These are phyloP conservation scores for Linnaemya vulpina DNA, from an alignment of 2,888 invertebrate genomes.

Conservation along the genomic window DNA sequence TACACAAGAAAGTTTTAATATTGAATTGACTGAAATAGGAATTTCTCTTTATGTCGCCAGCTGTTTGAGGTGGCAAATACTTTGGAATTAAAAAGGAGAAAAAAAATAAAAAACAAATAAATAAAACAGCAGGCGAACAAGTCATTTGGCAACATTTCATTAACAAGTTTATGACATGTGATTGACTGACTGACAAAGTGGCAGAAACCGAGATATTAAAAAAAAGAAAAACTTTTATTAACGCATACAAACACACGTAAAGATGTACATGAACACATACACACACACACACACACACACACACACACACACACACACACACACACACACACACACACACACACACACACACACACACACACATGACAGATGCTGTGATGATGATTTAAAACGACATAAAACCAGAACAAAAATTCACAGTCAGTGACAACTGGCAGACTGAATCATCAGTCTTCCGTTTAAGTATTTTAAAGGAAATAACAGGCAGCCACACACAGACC, in stretches of 20 bases:
- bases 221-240: neutral
- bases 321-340: neutral
- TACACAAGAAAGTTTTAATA: too few relatives aligned
- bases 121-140: neutral
- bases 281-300: too few relatives aligned
- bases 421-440: conserved; percentile 1
- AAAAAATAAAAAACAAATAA: neutral
- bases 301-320: too few relatives aligned
- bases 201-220: neutral
- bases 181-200: conserved; percentile 1
- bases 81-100: neutral
- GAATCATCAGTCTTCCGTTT: neutral
- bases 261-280: neutral
- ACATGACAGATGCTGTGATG: neutral
- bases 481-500: conserved; percentile 9
- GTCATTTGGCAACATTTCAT: conserved; percentile 6
- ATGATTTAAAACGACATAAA: conserved; percentile 15
- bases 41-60: neutral
- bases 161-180: neutral
- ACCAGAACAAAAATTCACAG: conserved; percentile 1
- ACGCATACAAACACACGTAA: neutral
- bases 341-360: neutral
- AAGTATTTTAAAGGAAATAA: neutral
- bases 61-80: neutral
- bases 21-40: neutral